Evolutionary conservation across 2,888 invertebrate genomes (phyloP).

Genomic region (Nebria salina): DNA sequence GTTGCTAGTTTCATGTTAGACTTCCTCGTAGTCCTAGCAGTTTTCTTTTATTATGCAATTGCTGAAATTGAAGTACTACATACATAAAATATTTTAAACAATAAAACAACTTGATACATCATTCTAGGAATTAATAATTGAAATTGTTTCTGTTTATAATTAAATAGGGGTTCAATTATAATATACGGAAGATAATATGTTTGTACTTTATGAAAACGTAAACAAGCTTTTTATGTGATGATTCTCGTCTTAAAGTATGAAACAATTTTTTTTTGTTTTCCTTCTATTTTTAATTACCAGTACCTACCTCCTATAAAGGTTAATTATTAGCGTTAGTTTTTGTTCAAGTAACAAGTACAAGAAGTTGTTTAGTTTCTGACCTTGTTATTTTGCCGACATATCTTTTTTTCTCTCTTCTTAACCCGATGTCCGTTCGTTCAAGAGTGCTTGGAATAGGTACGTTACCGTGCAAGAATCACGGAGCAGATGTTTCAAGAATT

Average conservation of each 20-base stretch:
- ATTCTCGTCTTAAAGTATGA: background rate
- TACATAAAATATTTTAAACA: background rate
- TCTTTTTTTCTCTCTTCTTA: background rate
- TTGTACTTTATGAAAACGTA: too few relatives aligned
- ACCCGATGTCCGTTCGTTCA: background rate
- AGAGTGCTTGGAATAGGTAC: background rate
- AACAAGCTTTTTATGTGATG: too few relatives aligned
- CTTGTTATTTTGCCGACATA: background rate
- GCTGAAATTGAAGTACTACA: too few relatives aligned
- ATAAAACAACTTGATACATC: background rate
- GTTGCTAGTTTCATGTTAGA: background rate
- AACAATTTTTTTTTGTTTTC: background rate
- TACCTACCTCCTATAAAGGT: background rate
- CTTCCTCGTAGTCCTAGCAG: background rate
- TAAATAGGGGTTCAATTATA: background rate
- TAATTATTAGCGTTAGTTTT: background rate
- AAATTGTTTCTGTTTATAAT: background rate
- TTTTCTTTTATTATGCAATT: background rate
- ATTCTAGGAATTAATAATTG: background rate
- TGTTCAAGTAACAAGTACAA: background rate
- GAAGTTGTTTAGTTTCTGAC: background rate
- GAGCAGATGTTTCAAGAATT: background rate
- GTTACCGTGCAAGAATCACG: slow-evolving; percentile 1
- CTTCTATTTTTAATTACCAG: too few relatives aligned
- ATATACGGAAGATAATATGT: too few relatives aligned